Percentiles rank a stretch among this genome's conserved stretches.
Conservation (phyloP, 2,888 invertebrate genomes). For the Nasonovia ribisnigri region DNA sequence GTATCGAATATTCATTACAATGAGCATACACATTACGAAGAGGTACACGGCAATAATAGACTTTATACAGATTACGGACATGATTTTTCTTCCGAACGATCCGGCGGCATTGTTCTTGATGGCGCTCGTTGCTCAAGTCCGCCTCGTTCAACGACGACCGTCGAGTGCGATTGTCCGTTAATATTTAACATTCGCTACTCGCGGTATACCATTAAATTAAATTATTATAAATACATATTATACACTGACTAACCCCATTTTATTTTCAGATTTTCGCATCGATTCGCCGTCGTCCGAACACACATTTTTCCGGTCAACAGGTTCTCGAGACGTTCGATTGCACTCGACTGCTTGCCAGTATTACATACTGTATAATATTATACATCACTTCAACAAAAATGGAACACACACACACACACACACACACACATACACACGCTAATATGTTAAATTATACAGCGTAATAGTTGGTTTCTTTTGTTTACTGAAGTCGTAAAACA, state of each 20-base stretch:
- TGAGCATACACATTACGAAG: no score
- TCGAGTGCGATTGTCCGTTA: constrained; percentile 33
- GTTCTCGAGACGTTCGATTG: background rate
- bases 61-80: background rate
- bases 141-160: background rate
- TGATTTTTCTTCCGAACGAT: background rate
- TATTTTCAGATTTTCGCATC: background rate
- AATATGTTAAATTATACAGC: background rate
- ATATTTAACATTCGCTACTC: background rate
- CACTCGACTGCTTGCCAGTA: background rate
- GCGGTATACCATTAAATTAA: background rate
- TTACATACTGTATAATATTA: background rate
- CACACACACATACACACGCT: background rate
- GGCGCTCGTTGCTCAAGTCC: background rate
- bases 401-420: background rate
- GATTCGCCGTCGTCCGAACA: background rate
- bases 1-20: constrained; percentile 2
- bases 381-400: background rate
- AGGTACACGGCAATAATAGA: background rate
- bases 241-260: background rate
- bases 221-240: background rate
- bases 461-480: constrained; percentile 1
- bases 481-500: background rate
- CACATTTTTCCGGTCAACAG: background rate
- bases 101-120: background rate